phyloP scores from a whole-genome alignment of 2,888 invertebrate species.

The Andrena camellia region DNA sequence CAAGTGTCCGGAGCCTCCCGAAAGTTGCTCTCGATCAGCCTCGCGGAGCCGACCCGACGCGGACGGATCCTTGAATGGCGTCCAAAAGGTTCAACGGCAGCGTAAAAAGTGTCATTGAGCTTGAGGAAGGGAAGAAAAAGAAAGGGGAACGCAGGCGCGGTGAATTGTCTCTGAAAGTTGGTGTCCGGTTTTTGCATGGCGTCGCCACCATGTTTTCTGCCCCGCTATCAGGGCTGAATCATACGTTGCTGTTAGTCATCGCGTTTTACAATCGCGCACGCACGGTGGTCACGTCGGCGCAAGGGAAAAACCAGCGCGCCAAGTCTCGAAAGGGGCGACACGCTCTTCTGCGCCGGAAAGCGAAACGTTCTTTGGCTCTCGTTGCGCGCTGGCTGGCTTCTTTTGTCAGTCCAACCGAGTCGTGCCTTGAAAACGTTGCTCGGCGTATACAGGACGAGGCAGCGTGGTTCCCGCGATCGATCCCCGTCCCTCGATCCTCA shows the following conservation, averaged over 20 bases:
- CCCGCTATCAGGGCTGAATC: conserved; percentile 60
- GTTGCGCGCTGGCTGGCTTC: conserved; percentile 49
- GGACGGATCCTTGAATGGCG: background rate
- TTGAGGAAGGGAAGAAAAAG: conserved; percentile 32
- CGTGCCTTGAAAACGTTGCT: conserved; percentile 44
- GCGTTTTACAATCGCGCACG: conserved; percentile 59
- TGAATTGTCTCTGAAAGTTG: conserved; percentile 47
- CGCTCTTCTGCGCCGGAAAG: conserved; percentile 82
- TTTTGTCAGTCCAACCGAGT: conserved; percentile 53
- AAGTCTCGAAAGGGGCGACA: conserved; percentile 72
- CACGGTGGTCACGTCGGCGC: conserved; percentile 50
- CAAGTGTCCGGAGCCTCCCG: no score
- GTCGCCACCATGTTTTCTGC: conserved; percentile 53
- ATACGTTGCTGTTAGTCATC: conserved; percentile 59
- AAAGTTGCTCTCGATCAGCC: background rate
- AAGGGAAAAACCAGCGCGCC: conserved; percentile 57
- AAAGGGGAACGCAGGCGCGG: conserved; percentile 27
- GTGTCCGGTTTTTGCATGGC: conserved; percentile 44
- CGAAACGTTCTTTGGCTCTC: conserved; percentile 75
- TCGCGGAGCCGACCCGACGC: background rate
- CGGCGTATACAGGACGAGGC: background rate
- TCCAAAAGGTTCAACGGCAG: background rate
- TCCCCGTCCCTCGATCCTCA: conserved; percentile 29
- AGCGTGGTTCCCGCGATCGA: conserved; percentile 20
- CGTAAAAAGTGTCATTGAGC: conserved; percentile 35